Conservation (phyloP, 2,113 vertebrate species). For the Lepisosteus oculatus region DNA sequence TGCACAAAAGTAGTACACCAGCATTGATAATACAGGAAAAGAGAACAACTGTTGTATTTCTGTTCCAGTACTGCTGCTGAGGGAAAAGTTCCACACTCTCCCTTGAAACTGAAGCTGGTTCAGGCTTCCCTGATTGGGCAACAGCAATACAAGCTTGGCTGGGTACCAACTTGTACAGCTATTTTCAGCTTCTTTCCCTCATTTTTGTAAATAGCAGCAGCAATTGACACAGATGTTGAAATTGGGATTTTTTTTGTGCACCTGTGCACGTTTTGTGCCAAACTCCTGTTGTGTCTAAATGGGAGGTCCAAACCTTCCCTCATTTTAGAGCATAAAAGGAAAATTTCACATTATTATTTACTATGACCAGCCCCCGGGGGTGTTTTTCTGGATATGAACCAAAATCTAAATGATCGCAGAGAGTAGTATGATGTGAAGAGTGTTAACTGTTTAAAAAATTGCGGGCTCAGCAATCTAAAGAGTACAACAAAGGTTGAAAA, state of each 20-base stretch:
- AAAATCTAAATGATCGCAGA: slow-evolving; percentile 47
- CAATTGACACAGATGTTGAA: slow-evolving; percentile 67
- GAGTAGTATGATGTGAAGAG: slow-evolving; percentile 13
- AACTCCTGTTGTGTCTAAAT: slow-evolving; percentile 68
- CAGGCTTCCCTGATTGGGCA: slow-evolving; percentile 46
- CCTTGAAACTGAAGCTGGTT: slow-evolving; percentile 15
- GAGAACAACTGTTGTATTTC: neutral
- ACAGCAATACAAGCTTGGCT: slow-evolving; percentile 52
- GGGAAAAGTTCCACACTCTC: slow-evolving; percentile 1
- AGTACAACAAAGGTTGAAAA: too few relatives aligned
- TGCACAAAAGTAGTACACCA: slow-evolving; percentile 31
- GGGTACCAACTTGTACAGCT: slow-evolving; percentile 55
- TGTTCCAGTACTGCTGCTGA: slow-evolving; percentile 21
- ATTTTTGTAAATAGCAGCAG: slow-evolving; percentile 58
- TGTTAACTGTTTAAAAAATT: too few relatives aligned
- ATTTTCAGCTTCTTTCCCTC: slow-evolving; percentile 58
- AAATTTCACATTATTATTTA: slow-evolving; percentile 65
- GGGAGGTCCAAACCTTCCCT: slow-evolving; percentile 69
- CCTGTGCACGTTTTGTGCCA: slow-evolving; percentile 66
- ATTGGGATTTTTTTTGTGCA: slow-evolving; percentile 52
- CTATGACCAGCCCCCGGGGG: slow-evolving; percentile 46
- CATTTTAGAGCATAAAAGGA: slow-evolving; percentile 57
- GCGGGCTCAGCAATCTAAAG: too few relatives aligned
- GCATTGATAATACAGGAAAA: slow-evolving; percentile 12
- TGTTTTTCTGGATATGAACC: slow-evolving; percentile 47